Base-by-base conservation (phyloP, 2,797 vertebrate genomes). In the Spondyliosoma cantharus region DNA sequence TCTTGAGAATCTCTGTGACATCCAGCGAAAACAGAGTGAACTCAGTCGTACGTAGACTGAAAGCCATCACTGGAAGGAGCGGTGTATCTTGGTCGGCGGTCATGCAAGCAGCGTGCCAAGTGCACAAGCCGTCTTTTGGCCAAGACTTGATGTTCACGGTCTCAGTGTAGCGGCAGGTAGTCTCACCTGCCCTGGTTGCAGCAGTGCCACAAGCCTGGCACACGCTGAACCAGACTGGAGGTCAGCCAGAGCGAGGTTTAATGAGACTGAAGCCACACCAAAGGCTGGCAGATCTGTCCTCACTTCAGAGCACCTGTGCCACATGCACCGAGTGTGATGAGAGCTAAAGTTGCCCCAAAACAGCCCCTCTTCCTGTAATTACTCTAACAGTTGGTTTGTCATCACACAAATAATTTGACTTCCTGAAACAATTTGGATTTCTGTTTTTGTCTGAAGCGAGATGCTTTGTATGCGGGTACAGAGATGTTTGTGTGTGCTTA, bases 221-320 rank as follows among this genome's bases (percentile, higher is more conserved):
- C 80, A 71, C 65, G 73, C 74, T 64, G 82, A 73, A 78, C 62
- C 85, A 87, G 82, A 83, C 83, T 93, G 90, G 91, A 94, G 90
- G 89, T 91, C 90, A 92, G 90, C 91, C 91, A 92, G 88, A 80
- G 68, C 7, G 60, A 84, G 86, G 43, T 92, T 92, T 88, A 91
- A 91, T 92, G 86, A 90, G 87, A 83, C 81, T 57, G 52, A 87
- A 86, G 89, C 84, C 86, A 86, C 89, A 90, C 80, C 90, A 84
- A 87, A 92, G 90, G 76, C 84, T 86, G 88, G 45, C 66, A 17
- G 75, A 61, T 87, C 88, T 86, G 75, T 90, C 88, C 79, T 87
- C 90, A 85, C 90, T 61, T 80, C 79, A 68, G 66, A 86, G 86
- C 85, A 86, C 81, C 85, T 86, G 89, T 86, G 73, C 80, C 87